phyloP scores from a whole-genome alignment of 1,140 invertebrate species.

The Aporrectodea caliginosa region DNA sequence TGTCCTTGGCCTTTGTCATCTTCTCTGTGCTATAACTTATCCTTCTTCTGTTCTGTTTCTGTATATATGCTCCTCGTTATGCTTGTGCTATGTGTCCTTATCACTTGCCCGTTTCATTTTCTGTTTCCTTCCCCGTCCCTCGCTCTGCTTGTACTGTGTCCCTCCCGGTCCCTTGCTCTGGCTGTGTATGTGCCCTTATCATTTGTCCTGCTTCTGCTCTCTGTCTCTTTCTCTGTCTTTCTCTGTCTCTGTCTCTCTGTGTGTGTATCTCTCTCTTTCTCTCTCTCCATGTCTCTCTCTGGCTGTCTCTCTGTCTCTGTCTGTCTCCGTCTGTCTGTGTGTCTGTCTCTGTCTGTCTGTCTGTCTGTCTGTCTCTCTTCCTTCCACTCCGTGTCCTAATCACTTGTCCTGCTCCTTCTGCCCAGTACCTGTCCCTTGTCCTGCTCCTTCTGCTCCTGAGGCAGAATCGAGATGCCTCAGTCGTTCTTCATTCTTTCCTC shows the following conservation, averaged over 20 bases:
- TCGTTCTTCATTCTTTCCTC: no score
- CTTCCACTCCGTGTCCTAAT: not conserved
- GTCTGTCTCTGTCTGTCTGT: not conserved
- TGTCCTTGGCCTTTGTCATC: no score
- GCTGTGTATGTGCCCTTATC: not conserved
- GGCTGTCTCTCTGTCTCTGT: not conserved
- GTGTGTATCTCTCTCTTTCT: not conserved
- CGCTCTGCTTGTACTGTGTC: not conserved
- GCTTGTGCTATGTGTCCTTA: not conserved
- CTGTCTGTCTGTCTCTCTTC: not conserved
- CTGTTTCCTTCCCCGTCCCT: not conserved
- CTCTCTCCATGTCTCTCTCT: not conserved
- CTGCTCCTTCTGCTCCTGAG: no score
- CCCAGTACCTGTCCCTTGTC: no score
- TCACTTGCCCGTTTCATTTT: not conserved
- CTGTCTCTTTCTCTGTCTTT: not conserved
- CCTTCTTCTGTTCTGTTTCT: not conserved
- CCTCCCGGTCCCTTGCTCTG: not conserved
- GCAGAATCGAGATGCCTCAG: no score
- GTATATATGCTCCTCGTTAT: not conserved
- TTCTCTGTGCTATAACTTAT: not conserved
- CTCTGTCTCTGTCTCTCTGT: not conserved
- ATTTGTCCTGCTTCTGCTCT: not conserved
- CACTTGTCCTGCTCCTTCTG: no score
- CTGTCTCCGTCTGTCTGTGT: not conserved